Conservation (phyloP, 2,113 vertebrate genomes). For the Maccullochella peelii region DNA sequence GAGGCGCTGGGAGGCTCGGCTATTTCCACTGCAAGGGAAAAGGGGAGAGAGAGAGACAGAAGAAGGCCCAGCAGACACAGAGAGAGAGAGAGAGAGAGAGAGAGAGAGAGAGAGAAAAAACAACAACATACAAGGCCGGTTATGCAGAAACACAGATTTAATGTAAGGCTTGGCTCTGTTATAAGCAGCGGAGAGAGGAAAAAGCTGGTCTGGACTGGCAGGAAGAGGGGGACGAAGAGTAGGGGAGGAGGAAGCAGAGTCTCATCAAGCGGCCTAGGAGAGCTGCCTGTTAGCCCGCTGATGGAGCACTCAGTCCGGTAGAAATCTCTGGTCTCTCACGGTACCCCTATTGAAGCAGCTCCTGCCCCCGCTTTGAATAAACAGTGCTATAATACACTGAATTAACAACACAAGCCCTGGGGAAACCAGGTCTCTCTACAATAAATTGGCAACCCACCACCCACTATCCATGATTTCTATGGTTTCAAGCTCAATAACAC, state of each 20-base stretch:
- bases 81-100: slow-evolving; percentile 33
- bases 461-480: slow-evolving; percentile 62
- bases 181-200: slow-evolving; percentile 79
- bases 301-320: slow-evolving; percentile 33
- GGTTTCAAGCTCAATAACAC: slow-evolving; percentile 69
- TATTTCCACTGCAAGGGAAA: slow-evolving; percentile 69
- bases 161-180: slow-evolving; percentile 85
- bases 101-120: slow-evolving; percentile 25
- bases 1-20: slow-evolving; percentile 44
- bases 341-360: slow-evolving; percentile 27
- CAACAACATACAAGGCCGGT: slow-evolving; percentile 79
- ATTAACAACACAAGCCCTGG: slow-evolving; percentile 74
- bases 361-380: slow-evolving; percentile 58
- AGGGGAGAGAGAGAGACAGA: slow-evolving; percentile 65
- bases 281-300: slow-evolving; percentile 33
- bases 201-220: slow-evolving; percentile 83
- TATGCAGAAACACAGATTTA: slow-evolving; percentile 87
- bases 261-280: slow-evolving; percentile 29
- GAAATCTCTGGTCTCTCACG: slow-evolving; percentile 26
- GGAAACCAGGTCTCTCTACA: slow-evolving; percentile 78
- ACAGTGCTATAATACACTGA: slow-evolving; percentile 73
- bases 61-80: slow-evolving; percentile 72
- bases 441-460: slow-evolving; percentile 68
- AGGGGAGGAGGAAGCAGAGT: slow-evolving; percentile 23
- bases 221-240: slow-evolving; percentile 45